Evolutionary conservation across 2,888 invertebrate genomes (phyloP), one percentile per base, ranked within the genome.

Genomic region (Philereme transversata): DNA sequence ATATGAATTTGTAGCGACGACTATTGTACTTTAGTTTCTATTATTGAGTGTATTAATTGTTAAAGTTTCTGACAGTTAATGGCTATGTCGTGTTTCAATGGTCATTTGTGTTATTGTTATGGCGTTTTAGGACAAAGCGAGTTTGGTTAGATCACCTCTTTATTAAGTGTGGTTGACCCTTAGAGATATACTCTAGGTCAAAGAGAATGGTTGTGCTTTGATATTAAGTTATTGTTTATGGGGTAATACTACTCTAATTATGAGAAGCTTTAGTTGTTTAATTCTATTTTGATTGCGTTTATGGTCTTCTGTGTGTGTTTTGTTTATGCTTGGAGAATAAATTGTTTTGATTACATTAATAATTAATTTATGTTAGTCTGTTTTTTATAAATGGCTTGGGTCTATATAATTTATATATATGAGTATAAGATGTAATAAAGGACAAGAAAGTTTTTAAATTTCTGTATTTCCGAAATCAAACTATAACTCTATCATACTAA

Each of bases 41-140:
- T 90, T 88, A 90, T 88, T 86, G 82, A 75, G 72, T 72, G 78
- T 79, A 81, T 86, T 88, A 87, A 90, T 90, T 89, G 89, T 90
- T 83, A 82, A 86, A 88, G 85, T 87, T 86, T 68, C 79, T 84
- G 87, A 86, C 89, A 86, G 86, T 82, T 89, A 88, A 90, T 90
- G 86, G 85, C 80, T 78, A 76, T 81, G 78, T 76, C 81, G 79
- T 80, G 82, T 82, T 84, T 79, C 82, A 84, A 87, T 82, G 79
- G 81, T 82, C 83, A 85, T 87, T 86, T 84, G 82, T 77, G 70
- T 78, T 62, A 79, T 88, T 88, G 87, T 88, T 64, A 68, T 67
- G 76, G 77, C 82, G 82, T 83, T 68, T 69, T 84, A 79, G 86
- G 82, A 85, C 83, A 86, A 84, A 83, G 76, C 74, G 73, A 72